Base-by-base conservation (phyloP, 2,888 invertebrate genomes). In the Cylloceria caligata region DNA sequence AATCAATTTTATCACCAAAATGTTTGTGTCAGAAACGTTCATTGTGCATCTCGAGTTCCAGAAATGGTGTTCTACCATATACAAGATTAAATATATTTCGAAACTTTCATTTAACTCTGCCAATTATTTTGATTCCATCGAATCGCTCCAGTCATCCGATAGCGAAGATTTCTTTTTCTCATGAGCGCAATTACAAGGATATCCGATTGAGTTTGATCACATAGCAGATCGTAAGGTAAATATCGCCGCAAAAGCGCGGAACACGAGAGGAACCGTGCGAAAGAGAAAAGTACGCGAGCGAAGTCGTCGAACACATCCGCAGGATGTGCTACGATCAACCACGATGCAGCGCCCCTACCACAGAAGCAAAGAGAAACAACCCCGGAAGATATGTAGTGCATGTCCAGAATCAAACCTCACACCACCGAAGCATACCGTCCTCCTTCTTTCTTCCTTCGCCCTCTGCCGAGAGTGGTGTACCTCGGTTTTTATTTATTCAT, bases 401-500 rank as follows among this genome's bases (percentile, higher is more conserved):
- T 30, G 62, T 39, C 45, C 64, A 36, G 45, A 80, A 69, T 24
- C 24, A 57, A 72, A 49, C 42, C 75, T 57, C 71, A 55, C 69
- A 69, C 69, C 19, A 30, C 68, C 68, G 68, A 24, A 52, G 42
- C 68, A 24, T 42, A 34, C 49, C 67, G 19, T 5, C 34, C 36
- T 3, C 49, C 19, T 13, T 55, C 69, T 11, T 21, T 34, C 60
- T 9, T 68, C 52, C 27, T 42, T 75, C 64, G 42, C 49, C 60
- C 24, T 52, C 6, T 68, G 27, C 49, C 55, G 65, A 42, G 64
- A 69, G 27, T 67, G 57, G 65, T 65, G 55, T 21, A 45, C 65
- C 65, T 60, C 67, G 64, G 60, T 77, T 68, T 76, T 76, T 76
- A 68, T 73, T 72, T 72, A 72, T 81, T 73, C 73, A 81, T 81